Percentiles rank a stretch among this genome's conserved stretches.
phyloP scores from a whole-genome alignment of 2,797 vertebrate genomes.

The Bucorvus abyssinicus region DNA sequence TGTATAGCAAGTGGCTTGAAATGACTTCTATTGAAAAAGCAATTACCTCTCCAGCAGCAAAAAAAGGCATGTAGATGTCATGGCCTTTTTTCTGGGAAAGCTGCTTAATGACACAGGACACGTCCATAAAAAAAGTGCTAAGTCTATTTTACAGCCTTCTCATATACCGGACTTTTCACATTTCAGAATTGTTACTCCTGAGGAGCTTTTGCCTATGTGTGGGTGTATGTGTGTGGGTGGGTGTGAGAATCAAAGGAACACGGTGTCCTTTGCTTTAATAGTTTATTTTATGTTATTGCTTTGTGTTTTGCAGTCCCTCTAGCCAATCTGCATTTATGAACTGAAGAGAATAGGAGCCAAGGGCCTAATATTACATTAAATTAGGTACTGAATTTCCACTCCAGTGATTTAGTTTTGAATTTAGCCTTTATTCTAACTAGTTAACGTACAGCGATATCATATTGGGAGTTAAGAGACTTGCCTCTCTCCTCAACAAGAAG shows the following conservation, averaged over 20 bases:
- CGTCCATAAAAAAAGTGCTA: constrained; percentile 47
- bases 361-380: constrained; percentile 61
- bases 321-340: constrained; percentile 69
- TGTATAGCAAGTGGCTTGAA: constrained; percentile 41
- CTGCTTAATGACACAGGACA: constrained; percentile 36
- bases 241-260: constrained; percentile 53
- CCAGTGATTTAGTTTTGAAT: constrained; percentile 28
- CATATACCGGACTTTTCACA: not conserved
- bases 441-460: constrained; percentile 41
- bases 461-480: not conserved
- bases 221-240: constrained; percentile 8
- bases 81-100: constrained; percentile 17
- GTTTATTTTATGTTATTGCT: constrained; percentile 53
- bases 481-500: constrained; percentile 14
- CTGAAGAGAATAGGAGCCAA: constrained; percentile 60
- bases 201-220: constrained; percentile 6
- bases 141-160: constrained; percentile 56
- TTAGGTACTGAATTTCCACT: constrained; percentile 52
- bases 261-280: constrained; percentile 61
- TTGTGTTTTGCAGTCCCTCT: constrained; percentile 52
- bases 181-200: constrained; percentile 18
- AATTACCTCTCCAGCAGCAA: constrained; percentile 36
- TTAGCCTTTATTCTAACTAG: constrained; percentile 64
- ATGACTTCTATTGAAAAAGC: constrained; percentile 29
- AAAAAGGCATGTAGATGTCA: not conserved